Percentiles rank a stretch among this genome's conserved stretches.
These are phyloP conservation scores for Bugula neritina DNA, from an alignment of 2,888 invertebrate species.

Conservation along the genomic window DNA sequence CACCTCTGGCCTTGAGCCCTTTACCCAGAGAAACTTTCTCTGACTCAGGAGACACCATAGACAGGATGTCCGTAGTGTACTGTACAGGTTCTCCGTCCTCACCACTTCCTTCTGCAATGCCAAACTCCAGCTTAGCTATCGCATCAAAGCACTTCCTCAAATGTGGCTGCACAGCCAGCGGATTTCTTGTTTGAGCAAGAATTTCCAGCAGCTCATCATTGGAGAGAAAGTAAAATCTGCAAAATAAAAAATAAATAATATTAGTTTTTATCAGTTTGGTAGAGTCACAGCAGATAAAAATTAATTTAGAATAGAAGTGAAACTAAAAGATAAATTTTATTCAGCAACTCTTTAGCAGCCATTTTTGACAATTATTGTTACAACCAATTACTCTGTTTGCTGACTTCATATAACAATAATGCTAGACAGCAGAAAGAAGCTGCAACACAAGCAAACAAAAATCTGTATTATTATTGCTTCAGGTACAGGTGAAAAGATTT, in stretches of 20 bases:
- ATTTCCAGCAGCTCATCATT: constrained; percentile 85
- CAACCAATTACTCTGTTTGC: too few relatives aligned
- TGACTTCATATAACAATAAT: too few relatives aligned
- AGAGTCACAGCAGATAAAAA: too few relatives aligned
- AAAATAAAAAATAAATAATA: constrained; percentile 18
- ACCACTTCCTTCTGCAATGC: constrained; percentile 34
- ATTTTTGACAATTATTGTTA: too few relatives aligned
- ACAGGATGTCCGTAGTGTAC: constrained; percentile 73
- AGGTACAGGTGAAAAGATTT: too few relatives aligned
- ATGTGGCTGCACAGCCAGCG: constrained; percentile 78
- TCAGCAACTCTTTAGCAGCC: too few relatives aligned
- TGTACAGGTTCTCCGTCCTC: constrained; percentile 38
- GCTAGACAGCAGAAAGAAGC: too few relatives aligned
- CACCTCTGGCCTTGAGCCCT: constrained; percentile 41
- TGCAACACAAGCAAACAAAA: too few relatives aligned
- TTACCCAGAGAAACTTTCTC: constrained; percentile 73
- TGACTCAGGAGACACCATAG: constrained; percentile 83
- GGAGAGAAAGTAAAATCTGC: constrained; percentile 77
- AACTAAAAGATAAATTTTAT: too few relatives aligned
- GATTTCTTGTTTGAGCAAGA: constrained; percentile 80
- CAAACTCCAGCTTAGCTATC: constrained; percentile 54
- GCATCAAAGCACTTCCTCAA: constrained; percentile 74
- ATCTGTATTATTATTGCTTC: too few relatives aligned
- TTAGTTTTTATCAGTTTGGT: too few relatives aligned
- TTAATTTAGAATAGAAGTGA: too few relatives aligned